These are phyloP conservation scores for Epirrhoe alternata DNA, from an alignment of 2,888 invertebrate species.

Conservation along the genomic window DNA sequence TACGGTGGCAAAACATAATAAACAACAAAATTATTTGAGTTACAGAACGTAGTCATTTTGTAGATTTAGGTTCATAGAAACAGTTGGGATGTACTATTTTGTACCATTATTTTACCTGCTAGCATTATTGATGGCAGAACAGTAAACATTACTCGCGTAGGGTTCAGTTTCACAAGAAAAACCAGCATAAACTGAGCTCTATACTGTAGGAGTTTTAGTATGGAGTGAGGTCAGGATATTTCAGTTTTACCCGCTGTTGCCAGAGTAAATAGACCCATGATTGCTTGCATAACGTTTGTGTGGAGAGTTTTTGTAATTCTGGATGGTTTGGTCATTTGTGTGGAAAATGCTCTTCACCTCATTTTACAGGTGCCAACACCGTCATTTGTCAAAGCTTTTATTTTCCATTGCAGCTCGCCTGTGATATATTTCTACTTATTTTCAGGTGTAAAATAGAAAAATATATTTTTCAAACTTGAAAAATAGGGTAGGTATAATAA, in stretches of 20 bases:
- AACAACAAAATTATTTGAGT: too few relatives aligned
- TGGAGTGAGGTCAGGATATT: neutral
- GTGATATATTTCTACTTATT: conserved; percentile 14
- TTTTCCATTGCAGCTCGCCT: conserved; percentile 9
- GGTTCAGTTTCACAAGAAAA: neutral
- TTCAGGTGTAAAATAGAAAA: conserved; percentile 1
- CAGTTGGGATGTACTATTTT: neutral
- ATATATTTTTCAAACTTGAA: conserved; percentile 2
- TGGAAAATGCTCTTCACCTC: conserved; percentile 19
- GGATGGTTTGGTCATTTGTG: conserved; percentile 12
- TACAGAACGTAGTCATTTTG: too few relatives aligned
- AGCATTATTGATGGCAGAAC: neutral
- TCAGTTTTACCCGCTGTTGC: neutral
- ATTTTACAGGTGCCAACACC: conserved; percentile 23
- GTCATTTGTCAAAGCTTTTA: conserved; percentile 18
- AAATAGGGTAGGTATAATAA: neutral
- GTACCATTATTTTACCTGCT: neutral
- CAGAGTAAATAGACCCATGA: conserved; percentile 8
- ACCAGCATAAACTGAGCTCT: neutral
- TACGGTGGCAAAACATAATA: too few relatives aligned
- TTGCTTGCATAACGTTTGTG: neutral
- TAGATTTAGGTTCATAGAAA: neutral
- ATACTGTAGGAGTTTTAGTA: neutral
- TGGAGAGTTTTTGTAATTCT: conserved; percentile 11
- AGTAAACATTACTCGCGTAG: neutral